Conservation (phyloP, 2,797 vertebrate species). For the Schizopygopsis malacanthus region DNA sequence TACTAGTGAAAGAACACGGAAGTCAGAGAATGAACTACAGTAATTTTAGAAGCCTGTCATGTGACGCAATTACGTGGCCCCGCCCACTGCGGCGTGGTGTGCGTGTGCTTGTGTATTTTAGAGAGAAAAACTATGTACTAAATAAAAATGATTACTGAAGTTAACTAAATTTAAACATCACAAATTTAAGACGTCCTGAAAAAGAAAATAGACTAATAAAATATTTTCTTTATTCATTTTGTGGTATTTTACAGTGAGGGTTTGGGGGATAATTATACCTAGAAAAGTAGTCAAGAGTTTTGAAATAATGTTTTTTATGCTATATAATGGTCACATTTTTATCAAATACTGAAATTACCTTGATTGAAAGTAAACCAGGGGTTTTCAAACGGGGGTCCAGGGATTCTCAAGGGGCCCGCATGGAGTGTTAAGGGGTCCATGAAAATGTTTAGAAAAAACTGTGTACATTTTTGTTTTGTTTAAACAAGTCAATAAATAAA, state of each 20-base stretch:
- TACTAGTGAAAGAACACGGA: conserved; percentile 60
- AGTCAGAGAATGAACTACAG: conserved; percentile 58
- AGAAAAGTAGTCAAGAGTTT: not conserved
- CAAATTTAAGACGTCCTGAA: not conserved
- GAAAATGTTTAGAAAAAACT: not conserved
- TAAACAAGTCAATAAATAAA: no score
- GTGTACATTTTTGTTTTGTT: not conserved
- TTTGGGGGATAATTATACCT: not conserved
- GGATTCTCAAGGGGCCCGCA: not conserved
- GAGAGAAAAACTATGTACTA: not conserved
- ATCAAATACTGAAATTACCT: not conserved
- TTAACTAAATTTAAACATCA: not conserved
- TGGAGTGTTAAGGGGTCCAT: not conserved
- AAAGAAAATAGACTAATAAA: no score
- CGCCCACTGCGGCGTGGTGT: conserved; percentile 4
- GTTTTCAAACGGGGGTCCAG: not conserved
- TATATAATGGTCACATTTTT: not conserved
- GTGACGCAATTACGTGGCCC: conserved; percentile 51
- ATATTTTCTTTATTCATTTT: not conserved
- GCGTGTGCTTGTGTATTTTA: not conserved
- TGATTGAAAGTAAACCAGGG: not conserved
- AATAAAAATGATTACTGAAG: not conserved
- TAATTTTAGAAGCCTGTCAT: conserved; percentile 9
- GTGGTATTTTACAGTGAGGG: not conserved
- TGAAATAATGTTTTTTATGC: not conserved